phyloP scores from a whole-genome alignment of 1,140 invertebrate species.

The Ladona fulva region DNA sequence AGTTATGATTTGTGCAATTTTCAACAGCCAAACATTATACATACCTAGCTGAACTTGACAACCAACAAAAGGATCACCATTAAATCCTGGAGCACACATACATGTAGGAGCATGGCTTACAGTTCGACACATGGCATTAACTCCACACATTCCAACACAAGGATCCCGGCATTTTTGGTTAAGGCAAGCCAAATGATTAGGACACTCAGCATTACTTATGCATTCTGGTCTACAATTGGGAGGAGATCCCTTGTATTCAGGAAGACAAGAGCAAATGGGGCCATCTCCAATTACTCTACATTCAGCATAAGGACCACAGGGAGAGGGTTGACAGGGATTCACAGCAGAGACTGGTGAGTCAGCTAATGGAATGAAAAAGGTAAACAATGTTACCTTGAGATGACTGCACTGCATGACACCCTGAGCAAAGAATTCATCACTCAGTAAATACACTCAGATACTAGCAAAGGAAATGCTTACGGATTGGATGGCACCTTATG shows the following conservation, averaged over 20 bases:
- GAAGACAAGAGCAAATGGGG: slow-evolving; percentile 28
- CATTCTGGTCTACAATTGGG: slow-evolving; percentile 55
- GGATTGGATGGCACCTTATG: slow-evolving; percentile 42
- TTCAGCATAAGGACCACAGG: slow-evolving; percentile 45
- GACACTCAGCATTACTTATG: slow-evolving; percentile 57
- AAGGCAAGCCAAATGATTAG: slow-evolving; percentile 38
- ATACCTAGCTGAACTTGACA: slow-evolving; percentile 28
- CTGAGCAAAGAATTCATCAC: neutral
- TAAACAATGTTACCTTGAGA: neutral
- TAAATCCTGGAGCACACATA: slow-evolving; percentile 29
- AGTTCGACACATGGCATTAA: slow-evolving; percentile 33
- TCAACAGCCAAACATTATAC: slow-evolving; percentile 13
- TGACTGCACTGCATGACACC: neutral
- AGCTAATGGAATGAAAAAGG: slow-evolving; percentile 21
- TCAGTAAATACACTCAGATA: slow-evolving; percentile 11
- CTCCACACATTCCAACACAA: slow-evolving; percentile 31
- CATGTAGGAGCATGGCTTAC: slow-evolving; percentile 32
- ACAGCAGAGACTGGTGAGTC: slow-evolving; percentile 29
- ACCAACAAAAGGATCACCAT: slow-evolving; percentile 29
- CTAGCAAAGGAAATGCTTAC: slow-evolving; percentile 32
- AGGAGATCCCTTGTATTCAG: slow-evolving; percentile 31
- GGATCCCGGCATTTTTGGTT: slow-evolving; percentile 36
- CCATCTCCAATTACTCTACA: slow-evolving; percentile 27
- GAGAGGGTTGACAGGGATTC: slow-evolving; percentile 57
- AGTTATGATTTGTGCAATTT: no score